These are phyloP conservation scores for Opisthograptis luteolata DNA, from an alignment of 2,888 invertebrate species.

Conservation along the genomic window DNA sequence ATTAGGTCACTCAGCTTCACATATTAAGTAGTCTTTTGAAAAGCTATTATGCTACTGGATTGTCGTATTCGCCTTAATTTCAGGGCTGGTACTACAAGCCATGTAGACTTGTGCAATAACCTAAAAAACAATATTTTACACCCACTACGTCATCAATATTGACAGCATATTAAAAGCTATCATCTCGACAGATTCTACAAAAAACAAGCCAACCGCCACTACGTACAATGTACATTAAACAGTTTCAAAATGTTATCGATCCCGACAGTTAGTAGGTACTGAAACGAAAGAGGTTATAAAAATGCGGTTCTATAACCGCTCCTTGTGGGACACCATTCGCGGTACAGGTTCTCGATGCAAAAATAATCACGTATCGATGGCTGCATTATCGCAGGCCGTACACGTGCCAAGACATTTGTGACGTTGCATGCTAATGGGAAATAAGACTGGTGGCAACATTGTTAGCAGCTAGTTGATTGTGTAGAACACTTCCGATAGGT, in stretches of 20 bases:
- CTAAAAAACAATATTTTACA: too few relatives aligned
- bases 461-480: slow-evolving; percentile 41
- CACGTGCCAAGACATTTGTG: slow-evolving; percentile 58
- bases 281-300: slow-evolving; percentile 38
- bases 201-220: slow-evolving; percentile 4
- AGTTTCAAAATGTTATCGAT: slow-evolving; percentile 26
- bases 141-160: too few relatives aligned
- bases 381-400: slow-evolving; percentile 43
- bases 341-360: slow-evolving; percentile 40
- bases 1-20: too few relatives aligned
- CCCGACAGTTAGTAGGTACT: slow-evolving; percentile 19
- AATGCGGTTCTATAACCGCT: slow-evolving; percentile 48
- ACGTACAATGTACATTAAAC: too few relatives aligned
- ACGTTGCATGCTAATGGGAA: slow-evolving; percentile 40
- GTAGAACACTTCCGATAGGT: slow-evolving; percentile 55
- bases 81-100: too few relatives aligned
- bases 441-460: slow-evolving; percentile 40
- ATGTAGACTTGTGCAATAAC: too few relatives aligned
- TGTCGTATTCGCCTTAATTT: too few relatives aligned
- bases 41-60: too few relatives aligned
- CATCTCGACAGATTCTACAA: background rate
- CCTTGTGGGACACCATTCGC: slow-evolving; percentile 41
- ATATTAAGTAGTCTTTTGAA: too few relatives aligned
- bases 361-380: slow-evolving; percentile 48
- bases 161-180: slow-evolving; percentile 2